These are phyloP conservation scores for Aulostomus chinensis DNA, from an alignment of 2,797 vertebrate genomes.

Conservation along the genomic window DNA sequence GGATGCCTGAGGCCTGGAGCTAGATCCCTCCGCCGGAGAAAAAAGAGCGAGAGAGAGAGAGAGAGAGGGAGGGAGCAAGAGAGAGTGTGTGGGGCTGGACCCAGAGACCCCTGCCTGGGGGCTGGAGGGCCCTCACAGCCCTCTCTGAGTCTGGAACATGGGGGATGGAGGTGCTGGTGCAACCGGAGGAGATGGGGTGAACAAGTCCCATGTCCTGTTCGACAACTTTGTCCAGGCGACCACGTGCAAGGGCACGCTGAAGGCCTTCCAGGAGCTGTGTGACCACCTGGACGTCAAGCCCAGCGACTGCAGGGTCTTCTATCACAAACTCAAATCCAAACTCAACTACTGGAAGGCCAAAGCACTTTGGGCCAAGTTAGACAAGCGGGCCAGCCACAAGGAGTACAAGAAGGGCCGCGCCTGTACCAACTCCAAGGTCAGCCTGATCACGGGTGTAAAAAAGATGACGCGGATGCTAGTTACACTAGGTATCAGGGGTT, in stretches of 20 bases:
- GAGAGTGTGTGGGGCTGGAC: slow-evolving; percentile 61
- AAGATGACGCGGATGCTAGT: too few relatives aligned
- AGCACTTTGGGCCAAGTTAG: slow-evolving; percentile 96
- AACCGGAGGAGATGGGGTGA: slow-evolving; percentile 77
- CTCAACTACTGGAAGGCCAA: slow-evolving; percentile 99
- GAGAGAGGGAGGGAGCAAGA: too few relatives aligned
- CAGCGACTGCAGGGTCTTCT: slow-evolving; percentile 91
- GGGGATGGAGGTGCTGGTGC: slow-evolving; percentile 72
- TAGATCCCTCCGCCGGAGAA: slow-evolving; percentile 45
- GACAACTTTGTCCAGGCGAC: slow-evolving; percentile 94
- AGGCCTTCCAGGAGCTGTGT: slow-evolving; percentile 96
- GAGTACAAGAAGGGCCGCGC: slow-evolving; percentile 97
- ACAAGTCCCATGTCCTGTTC: slow-evolving; percentile 89
- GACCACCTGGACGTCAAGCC: slow-evolving; percentile 93
- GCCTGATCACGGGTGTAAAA: slow-evolving; percentile 6
- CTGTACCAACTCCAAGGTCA: slow-evolving; percentile 93
- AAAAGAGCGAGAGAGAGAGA: too few relatives aligned
- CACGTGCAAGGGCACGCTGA: slow-evolving; percentile 94
- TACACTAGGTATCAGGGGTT: too few relatives aligned
- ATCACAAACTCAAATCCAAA: slow-evolving; percentile 97
- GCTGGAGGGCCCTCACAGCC: slow-evolving; percentile 60
- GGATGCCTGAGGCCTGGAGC: slow-evolving; percentile 70
- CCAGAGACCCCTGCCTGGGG: slow-evolving; percentile 63
- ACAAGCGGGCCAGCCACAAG: slow-evolving; percentile 94
- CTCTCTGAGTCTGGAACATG: slow-evolving; percentile 73